Percentiles rank a stretch among this genome's conserved stretches.
These are phyloP conservation scores for Monochamus saltuarius DNA, from an alignment of 1,140 invertebrate genomes.

Conservation along the genomic window DNA sequence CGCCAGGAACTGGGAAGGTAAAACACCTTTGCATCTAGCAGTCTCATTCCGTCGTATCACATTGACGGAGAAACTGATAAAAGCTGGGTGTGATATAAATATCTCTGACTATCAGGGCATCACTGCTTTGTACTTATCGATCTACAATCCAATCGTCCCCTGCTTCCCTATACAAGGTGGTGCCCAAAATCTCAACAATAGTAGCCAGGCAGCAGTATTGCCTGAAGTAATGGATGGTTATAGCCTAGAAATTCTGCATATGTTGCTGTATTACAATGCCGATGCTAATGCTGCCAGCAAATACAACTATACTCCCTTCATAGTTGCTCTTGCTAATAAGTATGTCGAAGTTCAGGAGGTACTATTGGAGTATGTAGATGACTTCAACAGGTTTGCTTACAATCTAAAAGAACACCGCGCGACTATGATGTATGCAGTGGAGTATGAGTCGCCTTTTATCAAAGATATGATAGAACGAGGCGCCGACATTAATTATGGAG, in stretches of 20 bases:
- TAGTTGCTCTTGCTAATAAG: constrained; percentile 21
- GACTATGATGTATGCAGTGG: constrained; percentile 20
- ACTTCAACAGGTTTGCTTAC: constrained; percentile 22
- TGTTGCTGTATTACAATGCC: no score
- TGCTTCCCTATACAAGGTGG: constrained; percentile 24
- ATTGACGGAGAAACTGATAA: constrained; percentile 14
- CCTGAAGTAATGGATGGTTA: constrained; percentile 21
- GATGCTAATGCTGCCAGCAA: constrained; percentile 17
- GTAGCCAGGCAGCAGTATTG: constrained; percentile 26
- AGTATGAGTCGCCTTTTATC: constrained; percentile 10
- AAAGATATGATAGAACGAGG: no score
- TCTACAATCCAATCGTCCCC: constrained; percentile 19
- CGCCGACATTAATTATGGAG: constrained; percentile 18
- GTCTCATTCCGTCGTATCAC: constrained; percentile 10
- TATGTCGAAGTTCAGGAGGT: constrained; percentile 15
- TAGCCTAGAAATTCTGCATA: constrained; percentile 26
- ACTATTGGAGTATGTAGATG: constrained; percentile 27
- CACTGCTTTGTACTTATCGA: constrained; percentile 25
- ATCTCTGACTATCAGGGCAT: constrained; percentile 21
- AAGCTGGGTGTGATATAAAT: constrained; percentile 24
- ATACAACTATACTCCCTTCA: constrained; percentile 25
- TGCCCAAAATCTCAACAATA: constrained; percentile 22
- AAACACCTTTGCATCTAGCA: constrained; percentile 25
- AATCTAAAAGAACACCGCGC: constrained; percentile 10
- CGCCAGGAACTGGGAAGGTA: no score